phyloP scores from a whole-genome alignment of 2,888 invertebrate genomes.

The Eumerus sabulonum region DNA sequence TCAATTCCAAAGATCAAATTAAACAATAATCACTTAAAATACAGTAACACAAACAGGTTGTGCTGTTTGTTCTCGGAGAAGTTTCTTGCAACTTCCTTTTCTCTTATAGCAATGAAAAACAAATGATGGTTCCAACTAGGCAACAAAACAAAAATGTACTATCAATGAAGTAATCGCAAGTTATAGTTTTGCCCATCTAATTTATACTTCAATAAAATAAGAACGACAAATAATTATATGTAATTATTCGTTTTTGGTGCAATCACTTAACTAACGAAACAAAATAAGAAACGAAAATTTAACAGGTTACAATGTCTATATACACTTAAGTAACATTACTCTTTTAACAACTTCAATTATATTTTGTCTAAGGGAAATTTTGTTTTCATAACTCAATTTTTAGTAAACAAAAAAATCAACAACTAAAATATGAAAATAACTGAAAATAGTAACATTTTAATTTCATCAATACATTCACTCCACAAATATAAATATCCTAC shows the following conservation, averaged over 20 bases:
- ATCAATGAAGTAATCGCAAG: slow-evolving; percentile 10
- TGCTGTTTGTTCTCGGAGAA: slow-evolving; percentile 33
- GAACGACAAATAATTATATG: slow-evolving; percentile 17
- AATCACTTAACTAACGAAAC: slow-evolving; percentile 29
- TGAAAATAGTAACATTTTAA: background rate
- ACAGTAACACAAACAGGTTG: background rate
- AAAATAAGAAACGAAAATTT: background rate
- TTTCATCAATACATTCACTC: slow-evolving; percentile 64
- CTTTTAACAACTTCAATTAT: slow-evolving; percentile 23
- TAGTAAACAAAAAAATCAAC: slow-evolving; percentile 22
- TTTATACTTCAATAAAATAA: too few relatives aligned
- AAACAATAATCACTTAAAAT: background rate
- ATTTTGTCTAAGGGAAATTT: slow-evolving; percentile 12
- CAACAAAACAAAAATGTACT: slow-evolving; percentile 25
- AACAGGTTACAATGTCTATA: slow-evolving; percentile 28
- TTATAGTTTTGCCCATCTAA: too few relatives aligned
- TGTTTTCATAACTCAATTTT: slow-evolving; percentile 9
- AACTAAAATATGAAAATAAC: slow-evolving; percentile 17
- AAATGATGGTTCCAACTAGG: slow-evolving; percentile 41
- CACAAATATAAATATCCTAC: slow-evolving; percentile 52
- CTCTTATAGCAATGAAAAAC: background rate
- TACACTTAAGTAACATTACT: slow-evolving; percentile 12
- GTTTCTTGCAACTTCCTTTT: slow-evolving; percentile 37
- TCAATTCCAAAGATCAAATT: slow-evolving; percentile 10
- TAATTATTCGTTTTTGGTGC: slow-evolving; percentile 43